Evolutionary conservation across 2,113 vertebrate species (phyloP).

Genomic region (Atrichornis clamosus): DNA sequence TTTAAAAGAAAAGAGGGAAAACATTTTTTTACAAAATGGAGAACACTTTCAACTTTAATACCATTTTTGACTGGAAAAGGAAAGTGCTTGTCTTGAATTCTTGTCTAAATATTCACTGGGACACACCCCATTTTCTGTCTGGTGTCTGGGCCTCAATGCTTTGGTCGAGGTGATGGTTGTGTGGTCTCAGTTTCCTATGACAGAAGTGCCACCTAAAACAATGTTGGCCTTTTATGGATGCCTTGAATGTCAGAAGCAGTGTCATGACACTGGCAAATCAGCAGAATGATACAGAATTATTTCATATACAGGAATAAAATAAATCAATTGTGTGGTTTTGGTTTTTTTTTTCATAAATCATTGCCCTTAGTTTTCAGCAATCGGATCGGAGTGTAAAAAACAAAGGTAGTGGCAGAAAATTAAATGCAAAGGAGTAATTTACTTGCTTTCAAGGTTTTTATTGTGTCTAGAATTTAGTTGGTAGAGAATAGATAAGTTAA

Average conservation of each 20-base stretch:
- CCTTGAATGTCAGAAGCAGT: neutral
- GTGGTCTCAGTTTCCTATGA: neutral
- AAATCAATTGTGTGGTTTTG: rapidly evolving
- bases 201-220: neutral
- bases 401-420: neutral
- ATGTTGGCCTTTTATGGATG: neutral
- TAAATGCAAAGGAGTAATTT: neutral
- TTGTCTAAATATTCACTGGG: neutral
- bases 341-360: neutral
- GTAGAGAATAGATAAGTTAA: neutral
- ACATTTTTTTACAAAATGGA: neutral
- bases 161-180: neutral
- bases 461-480: neutral
- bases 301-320: neutral
- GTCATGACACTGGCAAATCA: neutral
- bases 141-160: neutral
- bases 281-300: neutral
- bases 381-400: neutral
- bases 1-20: neutral
- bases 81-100: neutral
- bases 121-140: rapidly evolving
- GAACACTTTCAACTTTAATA: neutral
- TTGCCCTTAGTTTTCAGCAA: neutral
- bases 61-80: neutral
- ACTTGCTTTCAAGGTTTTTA: neutral